Evolutionary conservation across 2,888 invertebrate species (phyloP), one percentile per base, ranked within the genome.

Genomic region (Cryptocephalus moraei): DNA sequence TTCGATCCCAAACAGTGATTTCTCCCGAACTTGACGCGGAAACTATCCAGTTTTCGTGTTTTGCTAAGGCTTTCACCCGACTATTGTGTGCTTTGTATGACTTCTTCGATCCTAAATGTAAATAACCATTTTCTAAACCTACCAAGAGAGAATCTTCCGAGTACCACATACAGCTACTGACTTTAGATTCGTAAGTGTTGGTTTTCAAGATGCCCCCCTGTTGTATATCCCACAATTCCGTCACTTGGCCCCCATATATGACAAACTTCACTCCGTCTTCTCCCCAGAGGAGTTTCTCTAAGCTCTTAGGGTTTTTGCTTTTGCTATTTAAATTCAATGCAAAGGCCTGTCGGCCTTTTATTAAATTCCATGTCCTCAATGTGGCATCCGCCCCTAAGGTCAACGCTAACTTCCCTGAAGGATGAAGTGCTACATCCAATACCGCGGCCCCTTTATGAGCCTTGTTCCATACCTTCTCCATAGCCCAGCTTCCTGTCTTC

Each of bases 311-410:
- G 51, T 72, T 68, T 42, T 75, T 73, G 50, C 76, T 75, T 71
- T 82, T 84, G 62, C 77, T 83, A 52, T 82, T 80, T 33, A 94
- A 73, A 68, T 93, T 92, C n/a, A 87, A 88, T 1, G 86, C 84
- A 67, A 89, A 95, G 0, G 93, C 94, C 58, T 84, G 83, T 50
- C 92, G 79, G 0, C 94, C 95, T 68, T 91, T 93, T 1, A 95
- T 76, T 51, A 96, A 75, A 74, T 96, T 94, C 96, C 96, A 96
- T 3, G 94, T 94, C 60, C 85, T 75, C 41, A 96, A 69, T 6
- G 86, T 84, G 57, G 80, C 81, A 69, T 96, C 94, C 43, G 80
- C 81, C 11, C 93, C 91, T 36, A 93, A 77, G 9, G 92, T 87
- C 8, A 96, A 71, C 0, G 91, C 91, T 54, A 95, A 63, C 71